A percentile compares a stretch with the other conserved stretches of the same genome.
Conservation (phyloP, 2,113 vertebrate genomes). For the Carassius gibelio region DNA sequence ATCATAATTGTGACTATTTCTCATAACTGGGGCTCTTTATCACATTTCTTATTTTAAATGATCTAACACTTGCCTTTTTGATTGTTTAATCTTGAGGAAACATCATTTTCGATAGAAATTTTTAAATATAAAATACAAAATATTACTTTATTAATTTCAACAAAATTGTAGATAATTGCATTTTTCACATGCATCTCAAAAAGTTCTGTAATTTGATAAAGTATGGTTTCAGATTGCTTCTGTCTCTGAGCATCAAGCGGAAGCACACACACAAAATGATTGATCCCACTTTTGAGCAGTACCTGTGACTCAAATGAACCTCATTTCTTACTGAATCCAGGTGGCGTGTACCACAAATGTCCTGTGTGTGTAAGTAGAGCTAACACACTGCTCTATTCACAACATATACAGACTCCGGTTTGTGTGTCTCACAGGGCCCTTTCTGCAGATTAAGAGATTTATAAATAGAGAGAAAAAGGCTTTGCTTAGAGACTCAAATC, state of each 20-base stretch:
- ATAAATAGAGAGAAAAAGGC: conserved; percentile 53
- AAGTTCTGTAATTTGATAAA: not conserved
- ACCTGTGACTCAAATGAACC: conserved; percentile 24
- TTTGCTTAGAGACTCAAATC: conserved; percentile 56
- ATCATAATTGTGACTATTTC: not conserved
- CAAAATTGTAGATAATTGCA: not conserved
- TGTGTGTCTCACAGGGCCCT: conserved; percentile 59
- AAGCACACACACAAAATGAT: conserved; percentile 2
- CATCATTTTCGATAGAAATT: no score
- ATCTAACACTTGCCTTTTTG: not conserved
- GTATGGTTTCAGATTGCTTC: not conserved
- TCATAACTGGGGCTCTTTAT: not conserved
- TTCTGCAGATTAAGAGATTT: conserved; percentile 58
- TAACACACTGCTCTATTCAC: conserved; percentile 2
- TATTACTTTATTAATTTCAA: not conserved
- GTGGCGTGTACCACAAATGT: not conserved
- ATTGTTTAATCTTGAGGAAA: not conserved
- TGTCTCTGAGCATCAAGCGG: not conserved
- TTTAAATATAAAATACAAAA: not conserved
- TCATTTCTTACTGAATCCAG: conserved; percentile 16
- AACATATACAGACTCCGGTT: conserved; percentile 30
- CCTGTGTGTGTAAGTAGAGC: conserved; percentile 32
- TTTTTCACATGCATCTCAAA: not conserved
- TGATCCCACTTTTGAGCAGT: not conserved
- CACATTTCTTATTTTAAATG: not conserved